These are phyloP conservation scores for Oenanthe oenanthe DNA, from an alignment of 2,113 vertebrate species.

Conservation along the genomic window DNA sequence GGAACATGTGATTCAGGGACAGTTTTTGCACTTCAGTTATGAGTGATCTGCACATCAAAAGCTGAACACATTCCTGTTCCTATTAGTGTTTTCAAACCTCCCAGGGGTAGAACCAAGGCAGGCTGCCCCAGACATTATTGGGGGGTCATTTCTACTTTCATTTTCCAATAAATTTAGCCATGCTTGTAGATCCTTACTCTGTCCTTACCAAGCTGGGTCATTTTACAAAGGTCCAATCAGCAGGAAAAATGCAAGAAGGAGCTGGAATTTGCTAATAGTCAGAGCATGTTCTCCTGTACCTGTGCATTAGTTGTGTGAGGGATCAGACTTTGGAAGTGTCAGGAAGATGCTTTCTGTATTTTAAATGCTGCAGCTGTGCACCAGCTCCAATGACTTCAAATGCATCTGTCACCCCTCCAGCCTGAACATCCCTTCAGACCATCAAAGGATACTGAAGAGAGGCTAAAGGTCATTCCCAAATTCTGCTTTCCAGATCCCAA, in stretches of 20 bases:
- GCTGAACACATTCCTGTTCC: neutral
- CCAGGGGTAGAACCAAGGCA: neutral
- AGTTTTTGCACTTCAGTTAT: neutral
- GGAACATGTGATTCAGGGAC: neutral
- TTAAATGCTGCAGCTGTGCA: neutral
- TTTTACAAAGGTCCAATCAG: neutral
- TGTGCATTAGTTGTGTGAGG: neutral
- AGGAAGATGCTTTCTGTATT: neutral
- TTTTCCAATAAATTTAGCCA: neutral
- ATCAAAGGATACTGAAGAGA: slow-evolving; percentile 92
- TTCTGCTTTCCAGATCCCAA: slow-evolving; percentile 96
- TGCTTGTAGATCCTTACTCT: neutral
- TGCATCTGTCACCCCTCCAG: slow-evolving; percentile 72
- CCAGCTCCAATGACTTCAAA: neutral
- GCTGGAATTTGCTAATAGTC: neutral
- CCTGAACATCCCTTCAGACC: slow-evolving; percentile 88
- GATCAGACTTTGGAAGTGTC: neutral
- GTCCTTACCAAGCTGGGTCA: neutral
- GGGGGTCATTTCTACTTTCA: neutral
- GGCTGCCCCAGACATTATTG: neutral
- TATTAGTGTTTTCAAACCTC: neutral
- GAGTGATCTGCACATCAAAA: neutral
- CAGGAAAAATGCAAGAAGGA: neutral
- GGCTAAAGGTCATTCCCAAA: slow-evolving; percentile 92
- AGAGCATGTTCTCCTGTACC: neutral